Evolutionary conservation across 2,888 invertebrate genomes (phyloP).

Genomic region (Thelaira solivaga): DNA sequence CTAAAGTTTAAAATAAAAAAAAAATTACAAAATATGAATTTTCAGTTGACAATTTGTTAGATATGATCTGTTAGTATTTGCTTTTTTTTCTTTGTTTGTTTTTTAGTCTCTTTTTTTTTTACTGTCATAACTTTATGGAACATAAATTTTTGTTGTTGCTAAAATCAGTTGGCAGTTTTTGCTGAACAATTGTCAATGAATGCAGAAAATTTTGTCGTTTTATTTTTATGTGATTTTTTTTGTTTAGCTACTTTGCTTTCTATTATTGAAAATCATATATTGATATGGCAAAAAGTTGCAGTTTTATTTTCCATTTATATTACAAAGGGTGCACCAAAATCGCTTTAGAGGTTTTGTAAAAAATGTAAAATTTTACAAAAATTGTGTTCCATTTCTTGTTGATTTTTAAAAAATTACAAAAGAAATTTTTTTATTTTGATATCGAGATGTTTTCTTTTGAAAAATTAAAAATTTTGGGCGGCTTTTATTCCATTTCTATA

Average conservation of each 20-base stretch:
- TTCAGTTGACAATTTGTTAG: conserved; percentile 10
- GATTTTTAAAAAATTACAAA: too few relatives aligned
- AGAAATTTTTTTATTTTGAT: background rate
- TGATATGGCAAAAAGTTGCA: conserved; percentile 35
- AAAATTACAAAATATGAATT: conserved; percentile 9
- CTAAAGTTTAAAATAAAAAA: conserved; percentile 24
- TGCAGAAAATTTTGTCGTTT: conserved; percentile 18
- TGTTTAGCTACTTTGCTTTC: background rate
- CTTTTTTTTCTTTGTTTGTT: too few relatives aligned
- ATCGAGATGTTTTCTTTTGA: too few relatives aligned
- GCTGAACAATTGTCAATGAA: conserved; percentile 29
- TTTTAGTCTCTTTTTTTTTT: too few relatives aligned
- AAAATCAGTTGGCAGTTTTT: background rate
- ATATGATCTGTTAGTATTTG: background rate
- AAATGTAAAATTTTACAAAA: too few relatives aligned
- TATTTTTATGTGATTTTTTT: background rate
- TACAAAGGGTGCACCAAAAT: too few relatives aligned
- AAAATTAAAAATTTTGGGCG: too few relatives aligned
- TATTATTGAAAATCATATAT: conserved; percentile 34
- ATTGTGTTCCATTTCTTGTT: too few relatives aligned
- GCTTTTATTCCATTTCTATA: too few relatives aligned
- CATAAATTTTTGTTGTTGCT: background rate
- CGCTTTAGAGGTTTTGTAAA: too few relatives aligned
- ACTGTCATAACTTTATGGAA: conserved; percentile 13
- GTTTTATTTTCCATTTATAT: conserved; percentile 6